Base-by-base conservation (phyloP, 2,113 vertebrate genomes). In the Capreolus pygargus region DNA sequence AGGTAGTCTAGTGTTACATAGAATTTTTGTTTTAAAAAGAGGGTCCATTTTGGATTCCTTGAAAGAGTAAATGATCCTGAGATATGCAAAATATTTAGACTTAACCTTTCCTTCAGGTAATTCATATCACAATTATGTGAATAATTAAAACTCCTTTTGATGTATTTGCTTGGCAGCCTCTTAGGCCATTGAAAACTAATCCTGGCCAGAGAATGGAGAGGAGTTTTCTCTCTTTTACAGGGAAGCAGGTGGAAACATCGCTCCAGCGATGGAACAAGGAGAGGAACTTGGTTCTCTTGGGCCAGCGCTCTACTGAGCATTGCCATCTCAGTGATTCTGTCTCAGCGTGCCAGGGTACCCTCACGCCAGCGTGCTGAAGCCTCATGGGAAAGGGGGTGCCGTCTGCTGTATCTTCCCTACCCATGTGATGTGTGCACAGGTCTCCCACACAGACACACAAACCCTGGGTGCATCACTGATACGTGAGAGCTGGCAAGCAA, bases 361-460 rank as follows among this genome's bases (percentile, higher is more conserved):
- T 88, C 25, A 9, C 0, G 1, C 45, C 39, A 52, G 17, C 0
- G 5, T 13, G 33, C 39, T 47, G 39, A 57, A 33, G 19, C 14
- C 27, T 86, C 17, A 1, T 4, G 21, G 10, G 11, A 16, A 14
- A 13, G 3, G 8, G 45, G 21, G 36, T 43, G 33, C 17, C 36
- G 2, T 21, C 39, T 54, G 12, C 14, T 74, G 1, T 16, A 5
- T 33, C 21, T 14, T 8, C 83, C 83, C 7, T 3, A 0, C 19
- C 33, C 47, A 33, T 6, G 1, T 28, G 11, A 58, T 3, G 0
- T 12, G 33, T 16, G 33, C 36, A 28, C 11, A 23, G 15, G 3
- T 47, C 7, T 64, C 25, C 27, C 19, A 45, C 43, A 27, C 13
- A 95, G 45, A 43, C 36, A 64, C 10, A 64, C 4, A 1, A 8